These are phyloP conservation scores for Allacma fusca DNA, from an alignment of 2,888 invertebrate species.

Conservation along the genomic window DNA sequence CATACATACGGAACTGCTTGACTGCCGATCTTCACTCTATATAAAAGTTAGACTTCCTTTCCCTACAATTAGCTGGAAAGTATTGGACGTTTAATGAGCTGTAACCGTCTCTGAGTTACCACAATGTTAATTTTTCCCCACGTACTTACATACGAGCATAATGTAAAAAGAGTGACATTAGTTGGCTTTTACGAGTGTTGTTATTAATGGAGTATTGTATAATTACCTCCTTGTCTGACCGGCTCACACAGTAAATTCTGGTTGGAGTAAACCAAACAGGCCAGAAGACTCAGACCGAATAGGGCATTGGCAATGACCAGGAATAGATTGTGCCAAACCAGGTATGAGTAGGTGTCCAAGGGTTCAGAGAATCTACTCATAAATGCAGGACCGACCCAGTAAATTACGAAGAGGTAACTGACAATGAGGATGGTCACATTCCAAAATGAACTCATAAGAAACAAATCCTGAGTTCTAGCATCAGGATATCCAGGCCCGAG, in stretches of 20 bases:
- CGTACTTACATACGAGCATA: neutral
- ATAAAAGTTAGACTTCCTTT: no score
- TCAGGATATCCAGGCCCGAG: conserved; percentile 21
- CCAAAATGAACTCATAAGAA: conserved; percentile 30
- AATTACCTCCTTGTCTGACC: conserved; percentile 5
- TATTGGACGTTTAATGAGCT: no score
- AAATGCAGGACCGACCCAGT: conserved; percentile 24
- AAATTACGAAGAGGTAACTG: conserved; percentile 13
- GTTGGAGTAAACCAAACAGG: neutral
- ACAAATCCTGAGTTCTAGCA: conserved; percentile 8
- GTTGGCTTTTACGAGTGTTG: no score
- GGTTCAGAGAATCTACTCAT: conserved; percentile 19
- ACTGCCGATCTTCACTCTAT: no score
- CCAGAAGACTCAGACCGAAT: conserved; percentile 25
- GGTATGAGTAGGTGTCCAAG: conserved; percentile 17
- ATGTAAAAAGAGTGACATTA: no score
- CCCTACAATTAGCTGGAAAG: no score
- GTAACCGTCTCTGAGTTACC: no score
- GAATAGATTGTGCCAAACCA: conserved; percentile 34
- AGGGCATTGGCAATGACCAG: conserved; percentile 27
- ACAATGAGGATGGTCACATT: neutral
- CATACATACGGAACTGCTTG: no score
- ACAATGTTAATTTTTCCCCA: no score
- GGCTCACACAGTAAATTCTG: conserved; percentile 35
- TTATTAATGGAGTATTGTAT: no score